phyloP scores from a whole-genome alignment of 1,140 invertebrate genomes.

The Pseudomyrmex dendroicus region DNA sequence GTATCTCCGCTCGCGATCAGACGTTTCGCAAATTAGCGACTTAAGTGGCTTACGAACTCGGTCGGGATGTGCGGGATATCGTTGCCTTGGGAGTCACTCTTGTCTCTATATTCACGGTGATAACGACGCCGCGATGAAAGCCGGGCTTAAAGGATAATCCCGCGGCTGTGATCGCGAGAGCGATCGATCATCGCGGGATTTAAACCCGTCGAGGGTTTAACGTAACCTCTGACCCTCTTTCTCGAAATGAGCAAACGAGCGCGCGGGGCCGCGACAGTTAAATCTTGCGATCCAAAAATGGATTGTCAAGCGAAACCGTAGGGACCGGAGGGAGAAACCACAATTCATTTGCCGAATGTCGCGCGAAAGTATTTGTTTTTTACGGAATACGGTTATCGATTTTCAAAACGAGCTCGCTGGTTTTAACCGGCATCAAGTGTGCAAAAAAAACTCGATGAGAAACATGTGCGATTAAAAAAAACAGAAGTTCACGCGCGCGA shows the following conservation, averaged over 20 bases:
- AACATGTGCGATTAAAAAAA: too few relatives aligned
- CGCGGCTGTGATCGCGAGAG: conserved; percentile 26
- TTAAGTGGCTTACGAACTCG: conserved; percentile 55
- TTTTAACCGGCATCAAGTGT: too few relatives aligned
- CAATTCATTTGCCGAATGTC: too few relatives aligned
- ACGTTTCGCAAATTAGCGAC: conserved; percentile 55
- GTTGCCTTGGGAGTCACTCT: conserved; percentile 29
- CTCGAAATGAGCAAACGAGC: conserved; percentile 13
- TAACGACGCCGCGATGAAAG: conserved; percentile 46
- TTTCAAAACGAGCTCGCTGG: too few relatives aligned
- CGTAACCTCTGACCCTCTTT: background rate
- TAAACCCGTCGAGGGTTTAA: conserved; percentile 15
- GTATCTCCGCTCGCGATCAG: conserved; percentile 19
- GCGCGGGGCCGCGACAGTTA: background rate
- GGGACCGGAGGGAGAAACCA: too few relatives aligned
- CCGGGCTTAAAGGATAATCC: conserved; percentile 44
- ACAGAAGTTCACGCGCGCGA: too few relatives aligned
- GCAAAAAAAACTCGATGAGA: too few relatives aligned
- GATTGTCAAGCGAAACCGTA: too few relatives aligned
- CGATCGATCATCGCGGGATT: conserved; percentile 38
- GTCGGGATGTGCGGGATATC: conserved; percentile 10
- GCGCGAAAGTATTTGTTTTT: too few relatives aligned
- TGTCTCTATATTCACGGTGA: conserved; percentile 36
- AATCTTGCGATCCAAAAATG: too few relatives aligned
- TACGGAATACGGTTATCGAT: too few relatives aligned